These are phyloP conservation scores for Ataeniobius toweri DNA, from an alignment of 2,797 vertebrate species.

Conservation along the genomic window DNA sequence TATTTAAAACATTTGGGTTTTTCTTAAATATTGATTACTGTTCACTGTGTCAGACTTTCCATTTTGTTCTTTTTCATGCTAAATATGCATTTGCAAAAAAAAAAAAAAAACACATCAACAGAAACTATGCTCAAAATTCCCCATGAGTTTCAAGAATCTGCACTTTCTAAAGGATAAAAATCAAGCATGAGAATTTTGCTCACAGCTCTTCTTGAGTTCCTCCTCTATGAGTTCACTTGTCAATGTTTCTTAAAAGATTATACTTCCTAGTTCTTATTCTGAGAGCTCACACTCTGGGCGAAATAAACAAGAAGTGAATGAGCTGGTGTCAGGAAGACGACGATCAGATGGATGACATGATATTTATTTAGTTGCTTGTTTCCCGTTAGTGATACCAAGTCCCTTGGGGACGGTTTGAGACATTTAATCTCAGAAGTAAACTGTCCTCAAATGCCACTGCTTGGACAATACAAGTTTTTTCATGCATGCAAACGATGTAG, in stretches of 20 bases:
- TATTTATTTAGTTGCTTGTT: conserved; percentile 82
- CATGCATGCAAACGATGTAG: conserved; percentile 58
- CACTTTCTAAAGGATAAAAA: not conserved
- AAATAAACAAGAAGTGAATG: conserved; percentile 79
- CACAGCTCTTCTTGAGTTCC: conserved; percentile 15
- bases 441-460: conserved; percentile 63
- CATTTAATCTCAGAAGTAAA: conserved; percentile 72
- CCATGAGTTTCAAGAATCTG: not conserved
- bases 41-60: conserved; percentile 27
- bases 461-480: conserved; percentile 69
- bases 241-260: conserved; percentile 12
- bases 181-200: not conserved
- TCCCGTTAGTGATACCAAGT: conserved; percentile 71
- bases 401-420: conserved; percentile 63
- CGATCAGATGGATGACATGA: conserved; percentile 67
- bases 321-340: conserved; percentile 74
- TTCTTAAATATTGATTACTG: not conserved
- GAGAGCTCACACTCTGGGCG: conserved; percentile 44
- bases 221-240: not conserved
- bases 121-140: not conserved
- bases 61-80: conserved; percentile 23
- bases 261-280: conserved; percentile 48
- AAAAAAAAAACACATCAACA: not conserved
- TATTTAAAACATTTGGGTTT: not conserved
- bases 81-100: conserved; percentile 23